Percentiles rank a stretch among this genome's conserved stretches.
These are phyloP conservation scores for Zoanthus sansibaricus DNA, from an alignment of 92 coral and sea anemone species.

Conservation along the genomic window DNA sequence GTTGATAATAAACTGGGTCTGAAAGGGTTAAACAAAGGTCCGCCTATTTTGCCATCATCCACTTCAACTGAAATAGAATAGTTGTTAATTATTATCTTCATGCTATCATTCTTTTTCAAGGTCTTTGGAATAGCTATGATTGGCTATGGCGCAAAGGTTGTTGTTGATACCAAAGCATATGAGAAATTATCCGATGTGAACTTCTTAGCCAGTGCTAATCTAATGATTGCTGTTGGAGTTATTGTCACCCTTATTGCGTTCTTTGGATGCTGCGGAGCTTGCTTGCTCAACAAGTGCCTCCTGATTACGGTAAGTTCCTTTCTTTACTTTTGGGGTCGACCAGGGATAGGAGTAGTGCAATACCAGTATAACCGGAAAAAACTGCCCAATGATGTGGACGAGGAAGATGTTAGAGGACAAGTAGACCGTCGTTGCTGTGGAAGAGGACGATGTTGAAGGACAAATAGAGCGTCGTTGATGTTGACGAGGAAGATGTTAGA, in stretches of 20 bases:
- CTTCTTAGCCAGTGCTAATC: constrained; percentile 18
- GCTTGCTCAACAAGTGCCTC: constrained; percentile 18
- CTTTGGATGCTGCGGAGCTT: constrained; percentile 40
- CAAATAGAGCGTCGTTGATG: no score
- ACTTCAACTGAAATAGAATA: no score
- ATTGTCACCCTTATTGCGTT: constrained; percentile 22
- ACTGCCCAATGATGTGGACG: not conserved
- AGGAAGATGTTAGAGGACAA: no score
- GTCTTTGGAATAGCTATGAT: constrained; percentile 29
- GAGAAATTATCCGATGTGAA: not conserved
- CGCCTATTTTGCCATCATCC: no score
- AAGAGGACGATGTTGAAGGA: no score
- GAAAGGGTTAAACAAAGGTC: no score
- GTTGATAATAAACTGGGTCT: no score
- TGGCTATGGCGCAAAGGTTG: constrained; percentile 1
- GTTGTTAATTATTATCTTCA: not conserved
- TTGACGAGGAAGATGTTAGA: no score
- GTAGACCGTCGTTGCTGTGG: no score
- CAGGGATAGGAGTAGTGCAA: no score
- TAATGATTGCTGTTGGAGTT: constrained; percentile 29
- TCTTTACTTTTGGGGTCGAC: no score
- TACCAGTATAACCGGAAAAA: no score
- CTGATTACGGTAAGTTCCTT: constrained; percentile 23
- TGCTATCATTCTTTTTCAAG: not conserved
- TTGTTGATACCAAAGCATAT: not conserved